phyloP scores from a whole-genome alignment of 2,797 vertebrate genomes.

The Thunnus albacares region DNA sequence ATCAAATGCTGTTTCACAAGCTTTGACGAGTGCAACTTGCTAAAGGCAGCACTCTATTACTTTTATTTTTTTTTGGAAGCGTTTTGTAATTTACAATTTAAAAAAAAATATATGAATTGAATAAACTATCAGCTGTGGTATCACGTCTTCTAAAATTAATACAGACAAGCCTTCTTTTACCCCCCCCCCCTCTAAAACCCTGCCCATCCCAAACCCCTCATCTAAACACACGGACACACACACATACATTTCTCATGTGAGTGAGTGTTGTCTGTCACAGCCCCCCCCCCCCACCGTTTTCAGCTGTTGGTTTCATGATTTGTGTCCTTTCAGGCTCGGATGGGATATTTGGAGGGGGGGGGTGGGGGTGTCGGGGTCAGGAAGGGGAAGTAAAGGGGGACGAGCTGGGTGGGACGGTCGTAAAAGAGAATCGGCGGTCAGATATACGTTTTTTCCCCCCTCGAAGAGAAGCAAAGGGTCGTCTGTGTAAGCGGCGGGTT shows the following conservation, averaged over 20 bases:
- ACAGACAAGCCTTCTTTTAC: neutral
- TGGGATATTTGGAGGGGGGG: neutral
- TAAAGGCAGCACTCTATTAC: neutral
- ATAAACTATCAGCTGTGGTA: neutral
- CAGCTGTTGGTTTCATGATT: conserved; percentile 74
- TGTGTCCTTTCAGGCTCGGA: conserved; percentile 43
- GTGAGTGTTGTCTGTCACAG: conserved; percentile 50
- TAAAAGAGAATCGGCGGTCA: conserved; percentile 13
- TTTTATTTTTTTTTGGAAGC: no score
- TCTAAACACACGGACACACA: conserved; percentile 20
- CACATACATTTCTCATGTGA: conserved; percentile 50
- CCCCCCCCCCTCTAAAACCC: conserved; percentile 7
- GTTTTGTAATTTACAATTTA: neutral
- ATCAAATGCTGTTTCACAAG: neutral
- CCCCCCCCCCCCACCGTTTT: conserved; percentile 14
- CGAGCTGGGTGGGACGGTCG: conserved; percentile 12
- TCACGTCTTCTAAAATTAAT: neutral
- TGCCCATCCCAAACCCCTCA: neutral
- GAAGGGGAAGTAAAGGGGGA: conserved; percentile 28
- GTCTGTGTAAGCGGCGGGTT: conserved; percentile 21
- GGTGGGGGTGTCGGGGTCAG: conserved; percentile 13
- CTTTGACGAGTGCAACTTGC: neutral
- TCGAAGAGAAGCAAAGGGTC: neutral
- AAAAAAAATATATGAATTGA: neutral
- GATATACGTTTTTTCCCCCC: conserved; percentile 26